Evolutionary conservation across 2,113 vertebrate genomes (phyloP), one percentile per base, ranked within the genome.

Genomic region (Lophochroa leadbeateri): DNA sequence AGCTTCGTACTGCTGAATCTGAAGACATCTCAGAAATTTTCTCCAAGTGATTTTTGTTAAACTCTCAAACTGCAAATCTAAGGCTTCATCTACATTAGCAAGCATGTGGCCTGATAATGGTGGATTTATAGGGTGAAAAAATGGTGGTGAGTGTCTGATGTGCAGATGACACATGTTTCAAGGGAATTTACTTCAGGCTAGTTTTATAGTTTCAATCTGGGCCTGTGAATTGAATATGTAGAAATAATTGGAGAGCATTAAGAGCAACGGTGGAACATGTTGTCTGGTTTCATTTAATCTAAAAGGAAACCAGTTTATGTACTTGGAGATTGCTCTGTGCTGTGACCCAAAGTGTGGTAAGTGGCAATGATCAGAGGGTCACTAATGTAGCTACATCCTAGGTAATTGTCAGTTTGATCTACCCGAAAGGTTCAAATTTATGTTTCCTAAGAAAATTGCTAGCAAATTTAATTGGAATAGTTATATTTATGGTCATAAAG

Each of bases 121-220:
- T 64, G 77, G 74, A 94, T 94, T 94, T 91, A 95, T 82, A 10
- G 94, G 57, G 95, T 87, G 86, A 60, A 92, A 94, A 92, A 35
- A 5, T 29, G 31, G 57, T 27, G 65, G 2, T 92, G 61, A 91
- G 69, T 70, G 25, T 82, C 86, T 71, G 83, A 82, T 65, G 52
- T 79, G 84, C 43, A 92, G 58, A 49, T 60, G 86, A 91, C 47
- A 64, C 69, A 53, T 31, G 65, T 31, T 68, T 13, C 77, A 27
- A 52, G 91, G 55, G 83, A 72, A 27, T 91, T 55, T 79, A 75
- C 57, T 85, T 93, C 70, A 44, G 43, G 20, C 63, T 75, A 68
- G 50, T 50, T 94, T 92, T 17, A 78, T 84, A 68, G 64, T 43
- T 94, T 94, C 14, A 75, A 69, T 50, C 80, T 69, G 75, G 55